These are phyloP conservation scores for Galerucella calmariensis DNA, from an alignment of 2,888 invertebrate species.

Conservation along the genomic window DNA sequence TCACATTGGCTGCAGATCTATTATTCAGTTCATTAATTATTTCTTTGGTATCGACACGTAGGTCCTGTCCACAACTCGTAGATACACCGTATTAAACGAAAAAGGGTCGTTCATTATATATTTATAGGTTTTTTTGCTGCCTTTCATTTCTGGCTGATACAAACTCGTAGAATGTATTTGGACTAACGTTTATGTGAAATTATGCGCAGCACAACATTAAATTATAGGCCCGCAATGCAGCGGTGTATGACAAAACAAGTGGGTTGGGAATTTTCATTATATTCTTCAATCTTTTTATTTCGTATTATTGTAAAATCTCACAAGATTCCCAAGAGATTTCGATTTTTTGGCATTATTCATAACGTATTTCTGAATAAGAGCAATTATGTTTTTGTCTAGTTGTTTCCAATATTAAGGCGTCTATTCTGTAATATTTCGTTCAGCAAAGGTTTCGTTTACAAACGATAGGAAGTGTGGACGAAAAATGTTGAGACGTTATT, in stretches of 20 bases:
- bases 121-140: conserved; percentile 15
- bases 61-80: neutral
- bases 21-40: conserved; percentile 32
- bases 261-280: neutral
- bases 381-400: too few relatives aligned
- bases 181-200: neutral
- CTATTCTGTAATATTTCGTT: too few relatives aligned
- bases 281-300: neutral
- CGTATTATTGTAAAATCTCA: too few relatives aligned
- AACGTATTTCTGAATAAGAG: too few relatives aligned
- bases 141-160: neutral
- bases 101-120: conserved; percentile 13
- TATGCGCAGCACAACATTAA: neutral
- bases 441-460: too few relatives aligned
- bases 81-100: conserved; percentile 17
- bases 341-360: too few relatives aligned
- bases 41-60: conserved; percentile 28
- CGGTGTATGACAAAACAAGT: too few relatives aligned
- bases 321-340: too few relatives aligned
- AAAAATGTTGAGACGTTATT: too few relatives aligned
- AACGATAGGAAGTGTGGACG: too few relatives aligned
- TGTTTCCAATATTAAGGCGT: too few relatives aligned
- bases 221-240: neutral
- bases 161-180: neutral
- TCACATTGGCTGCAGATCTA: conserved; percentile 16